A percentile compares a stretch with the other conserved stretches of the same genome.
These are phyloP conservation scores for Megamerina dolium DNA, from an alignment of 2,888 invertebrate species.

Conservation along the genomic window DNA sequence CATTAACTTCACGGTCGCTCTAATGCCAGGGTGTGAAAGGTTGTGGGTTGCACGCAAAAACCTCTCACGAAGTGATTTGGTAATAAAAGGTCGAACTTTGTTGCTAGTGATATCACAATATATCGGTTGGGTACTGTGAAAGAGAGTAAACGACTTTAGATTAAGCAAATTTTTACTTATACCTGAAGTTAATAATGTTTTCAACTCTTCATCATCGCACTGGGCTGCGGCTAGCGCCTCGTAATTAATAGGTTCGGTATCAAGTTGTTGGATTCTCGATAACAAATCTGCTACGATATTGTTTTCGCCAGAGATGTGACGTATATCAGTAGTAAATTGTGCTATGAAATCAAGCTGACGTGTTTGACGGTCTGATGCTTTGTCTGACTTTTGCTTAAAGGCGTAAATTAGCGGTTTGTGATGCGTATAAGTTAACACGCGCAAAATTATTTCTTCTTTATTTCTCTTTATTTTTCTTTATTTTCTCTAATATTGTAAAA, in stretches of 20 bases:
- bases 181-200: not conserved
- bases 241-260: not conserved
- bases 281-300: constrained; percentile 17
- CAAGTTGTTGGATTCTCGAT: constrained; percentile 15
- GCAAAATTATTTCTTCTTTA: no score
- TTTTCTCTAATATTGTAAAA: no score
- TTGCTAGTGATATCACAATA: constrained; percentile 14
- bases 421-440: no score
- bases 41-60: constrained; percentile 16
- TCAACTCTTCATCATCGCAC: not conserved
- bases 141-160: not conserved
- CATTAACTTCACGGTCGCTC: constrained; percentile 16
- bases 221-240: not conserved
- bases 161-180: no score
- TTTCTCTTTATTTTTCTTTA: no score
- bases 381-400: constrained; percentile 28
- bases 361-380: constrained; percentile 14
- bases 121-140: constrained; percentile 1
- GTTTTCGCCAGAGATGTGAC: constrained; percentile 14
- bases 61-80: constrained; percentile 12
- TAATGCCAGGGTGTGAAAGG: constrained; percentile 12
- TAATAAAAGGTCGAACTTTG: constrained; percentile 15
- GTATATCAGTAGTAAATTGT: constrained; percentile 15
- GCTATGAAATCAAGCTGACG: constrained; percentile 6
- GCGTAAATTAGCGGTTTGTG: constrained; percentile 27